Base-by-base conservation (phyloP, 1,140 invertebrate species). In the Macrotrachela quadricornifera region DNA sequence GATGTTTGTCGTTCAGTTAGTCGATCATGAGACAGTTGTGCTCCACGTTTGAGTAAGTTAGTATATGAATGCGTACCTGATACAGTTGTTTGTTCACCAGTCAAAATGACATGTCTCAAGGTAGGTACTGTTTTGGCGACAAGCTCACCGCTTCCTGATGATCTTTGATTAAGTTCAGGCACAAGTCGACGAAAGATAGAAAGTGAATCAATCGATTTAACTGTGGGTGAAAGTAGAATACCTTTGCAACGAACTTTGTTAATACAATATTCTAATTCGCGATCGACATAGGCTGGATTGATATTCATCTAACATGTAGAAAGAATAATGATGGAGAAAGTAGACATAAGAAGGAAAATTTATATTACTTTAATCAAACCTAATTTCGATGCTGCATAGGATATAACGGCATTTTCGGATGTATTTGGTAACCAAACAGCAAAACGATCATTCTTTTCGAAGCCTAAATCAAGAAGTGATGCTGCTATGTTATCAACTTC, bases 391-490 rank as follows among this genome's bases (percentile, higher is more conserved):
- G 81, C 78, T 1, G 80, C 87, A 57, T 84, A 72, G 59, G 80
- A 75, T 0, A 78, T 72, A 0, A 90, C 60, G 6, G 82, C 72
- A 86, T 87, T 96, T 61, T 83, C 79, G 9, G 78, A 62, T 21
- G 74, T 73, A 68, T 94, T 96, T 0, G 86, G 85, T 0, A 80
- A 78, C 82, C 83, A 92, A 12, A 95, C 72, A 0, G 81, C 88
- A 3, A 97, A 59, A 10, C 81, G 66, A 62, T 96, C 88, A 0
- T 85, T 86, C 47, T 71, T 75, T 55, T 78, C 62, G 11, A 94
- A 63, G 0, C 86, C 86, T 12, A 88, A 61, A 21, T 76, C 75
- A 42, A 78, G 63, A 0, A 95, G 71, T 1, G 83, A 82, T 14
- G 80, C 80, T 3, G 85, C 86, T 1, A 94, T 61, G 36, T 75